phyloP scores from a whole-genome alignment of 2,888 invertebrate genomes.

The Spodoptera littoralis region DNA sequence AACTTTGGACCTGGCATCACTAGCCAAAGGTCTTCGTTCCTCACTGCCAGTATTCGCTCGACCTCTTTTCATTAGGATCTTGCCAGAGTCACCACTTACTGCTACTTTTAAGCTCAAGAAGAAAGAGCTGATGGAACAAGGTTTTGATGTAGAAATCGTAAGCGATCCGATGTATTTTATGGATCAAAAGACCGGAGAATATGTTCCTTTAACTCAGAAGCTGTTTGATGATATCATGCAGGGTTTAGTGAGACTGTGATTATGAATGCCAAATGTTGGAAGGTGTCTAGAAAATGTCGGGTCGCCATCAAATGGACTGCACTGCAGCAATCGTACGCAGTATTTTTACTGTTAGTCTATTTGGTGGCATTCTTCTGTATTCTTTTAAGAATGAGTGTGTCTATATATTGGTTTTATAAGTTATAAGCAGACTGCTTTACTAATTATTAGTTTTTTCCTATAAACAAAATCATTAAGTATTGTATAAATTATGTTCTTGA shows the following conservation, averaged over 20 bases:
- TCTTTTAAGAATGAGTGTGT: constrained; percentile 5
- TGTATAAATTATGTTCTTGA: no score
- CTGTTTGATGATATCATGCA: constrained; percentile 83
- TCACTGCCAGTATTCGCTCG: constrained; percentile 94
- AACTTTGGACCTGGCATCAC: constrained; percentile 88
- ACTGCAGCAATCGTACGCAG: no score
- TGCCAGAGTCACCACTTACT: constrained; percentile 93
- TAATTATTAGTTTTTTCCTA: no score
- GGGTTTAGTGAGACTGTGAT: constrained; percentile 87
- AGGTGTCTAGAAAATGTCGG: constrained; percentile 12
- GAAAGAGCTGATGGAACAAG: constrained; percentile 94
- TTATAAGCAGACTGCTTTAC: constrained; percentile 6
- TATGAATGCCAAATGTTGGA: constrained; percentile 13
- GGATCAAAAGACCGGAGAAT: constrained; percentile 80
- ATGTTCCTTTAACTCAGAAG: constrained; percentile 81
- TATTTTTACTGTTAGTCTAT: not conserved
- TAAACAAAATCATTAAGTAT: no score
- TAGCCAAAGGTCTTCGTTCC: constrained; percentile 78
- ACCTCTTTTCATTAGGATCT: constrained; percentile 95
- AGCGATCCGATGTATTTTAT: constrained; percentile 92
- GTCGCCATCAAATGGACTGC: no score
- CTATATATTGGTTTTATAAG: constrained; percentile 18
- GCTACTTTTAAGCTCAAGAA: constrained; percentile 98
- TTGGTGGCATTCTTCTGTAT: constrained; percentile 2
- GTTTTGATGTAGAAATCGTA: constrained; percentile 90